A percentile compares a stretch with the other conserved stretches of the same genome.
phyloP scores from a whole-genome alignment of 2,797 vertebrate species.

The Characodon lateralis region DNA sequence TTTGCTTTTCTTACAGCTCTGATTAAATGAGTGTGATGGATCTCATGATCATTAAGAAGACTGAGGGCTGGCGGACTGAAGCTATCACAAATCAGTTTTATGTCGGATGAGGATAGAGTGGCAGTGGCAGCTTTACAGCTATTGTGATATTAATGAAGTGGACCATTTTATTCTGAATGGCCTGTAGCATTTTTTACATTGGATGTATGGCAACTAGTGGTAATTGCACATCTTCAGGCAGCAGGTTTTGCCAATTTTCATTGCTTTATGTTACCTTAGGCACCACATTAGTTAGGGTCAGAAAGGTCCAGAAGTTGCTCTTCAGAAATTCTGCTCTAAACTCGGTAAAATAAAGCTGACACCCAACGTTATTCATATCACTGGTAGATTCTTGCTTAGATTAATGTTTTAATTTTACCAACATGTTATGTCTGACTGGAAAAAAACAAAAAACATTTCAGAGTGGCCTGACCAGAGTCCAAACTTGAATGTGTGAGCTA shows the following conservation, averaged over 20 bases:
- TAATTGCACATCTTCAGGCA: constrained; percentile 53
- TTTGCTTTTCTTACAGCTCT: constrained; percentile 76
- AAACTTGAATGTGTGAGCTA: too few species aligned
- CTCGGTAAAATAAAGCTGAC: constrained; percentile 41
- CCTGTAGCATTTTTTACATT: constrained; percentile 53
- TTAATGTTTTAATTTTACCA: too few species aligned
- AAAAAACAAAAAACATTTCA: too few species aligned
- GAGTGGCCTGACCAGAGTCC: too few species aligned
- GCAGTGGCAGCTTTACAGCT: constrained; percentile 77
- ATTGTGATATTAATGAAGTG: constrained; percentile 73
- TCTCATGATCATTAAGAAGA: constrained; percentile 73
- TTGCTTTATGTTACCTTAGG: constrained; percentile 31
- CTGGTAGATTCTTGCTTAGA: too few species aligned
- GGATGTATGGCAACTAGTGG: constrained; percentile 63
- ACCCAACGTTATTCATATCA: too few species aligned
- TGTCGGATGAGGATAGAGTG: constrained; percentile 69
- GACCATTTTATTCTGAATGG: constrained; percentile 63
- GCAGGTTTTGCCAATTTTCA: constrained; percentile 38
- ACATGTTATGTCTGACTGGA: too few species aligned
- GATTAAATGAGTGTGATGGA: constrained; percentile 78
- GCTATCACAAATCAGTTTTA: constrained; percentile 79
- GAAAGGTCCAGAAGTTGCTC: constrained; percentile 10
- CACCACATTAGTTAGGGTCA: constrained; percentile 42
- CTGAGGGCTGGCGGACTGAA: constrained; percentile 61
- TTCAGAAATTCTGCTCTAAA: constrained; percentile 28